Conservation (phyloP, 2,797 vertebrate genomes). For the Xyrichtys novacula region DNA sequence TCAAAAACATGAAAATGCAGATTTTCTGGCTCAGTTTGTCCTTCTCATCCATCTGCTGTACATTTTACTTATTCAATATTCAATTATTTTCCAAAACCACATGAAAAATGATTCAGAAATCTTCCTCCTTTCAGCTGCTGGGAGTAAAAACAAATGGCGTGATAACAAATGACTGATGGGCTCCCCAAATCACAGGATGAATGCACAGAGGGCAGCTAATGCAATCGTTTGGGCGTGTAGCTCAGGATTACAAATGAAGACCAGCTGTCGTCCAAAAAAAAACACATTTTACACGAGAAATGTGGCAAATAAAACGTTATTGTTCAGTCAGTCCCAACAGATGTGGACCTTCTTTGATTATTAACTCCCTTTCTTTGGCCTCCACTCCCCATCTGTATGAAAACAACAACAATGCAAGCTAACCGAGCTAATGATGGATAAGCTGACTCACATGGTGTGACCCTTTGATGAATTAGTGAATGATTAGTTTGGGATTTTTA, state of each 20-base stretch:
- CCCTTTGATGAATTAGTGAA: background rate
- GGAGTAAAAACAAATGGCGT: conserved; percentile 7
- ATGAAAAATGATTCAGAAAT: conserved; percentile 6
- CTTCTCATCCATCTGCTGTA: background rate
- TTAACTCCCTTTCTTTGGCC: background rate
- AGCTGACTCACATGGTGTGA: background rate
- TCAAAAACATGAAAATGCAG: background rate
- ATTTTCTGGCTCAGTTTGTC: background rate
- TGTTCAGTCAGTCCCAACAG: conserved; percentile 8
- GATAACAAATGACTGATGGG: conserved; percentile 6
- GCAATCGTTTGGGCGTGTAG: conserved; percentile 22
- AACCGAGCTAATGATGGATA: background rate
- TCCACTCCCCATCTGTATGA: background rate
- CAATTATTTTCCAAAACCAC: background rate
- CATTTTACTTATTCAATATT: background rate
- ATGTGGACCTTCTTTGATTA: conserved; percentile 18
- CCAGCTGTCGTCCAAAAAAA: conserved; percentile 11
- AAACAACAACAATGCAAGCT: background rate
- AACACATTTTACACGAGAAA: conserved; percentile 21
- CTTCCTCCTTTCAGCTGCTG: conserved; percentile 1
- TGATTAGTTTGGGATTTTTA: background rate
- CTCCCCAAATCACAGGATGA: conserved; percentile 30
- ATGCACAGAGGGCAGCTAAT: conserved; percentile 19
- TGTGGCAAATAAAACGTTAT: background rate
- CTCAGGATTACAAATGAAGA: conserved; percentile 32